Evolutionary conservation across 2,797 vertebrate genomes (phyloP).

Genomic region (Bovichtus variegatus): DNA sequence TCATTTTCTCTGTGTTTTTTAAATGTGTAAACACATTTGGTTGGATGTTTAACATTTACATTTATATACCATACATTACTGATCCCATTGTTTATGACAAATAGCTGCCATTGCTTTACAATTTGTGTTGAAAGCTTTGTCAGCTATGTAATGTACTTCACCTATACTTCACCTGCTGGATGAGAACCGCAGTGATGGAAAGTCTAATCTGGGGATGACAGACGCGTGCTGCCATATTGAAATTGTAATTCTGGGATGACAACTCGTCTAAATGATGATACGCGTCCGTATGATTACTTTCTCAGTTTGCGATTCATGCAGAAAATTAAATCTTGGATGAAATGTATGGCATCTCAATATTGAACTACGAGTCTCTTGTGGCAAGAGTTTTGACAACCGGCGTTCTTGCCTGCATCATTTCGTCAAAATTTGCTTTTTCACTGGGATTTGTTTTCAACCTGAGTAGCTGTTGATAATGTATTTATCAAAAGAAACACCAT

Average conservation of each 20-base stretch:
- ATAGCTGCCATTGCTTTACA: background rate
- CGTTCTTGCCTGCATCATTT: constrained; percentile 10
- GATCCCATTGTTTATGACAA: constrained; percentile 12
- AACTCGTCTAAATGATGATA: constrained; percentile 64
- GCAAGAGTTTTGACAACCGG: constrained; percentile 42
- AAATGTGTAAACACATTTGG: constrained; percentile 17
- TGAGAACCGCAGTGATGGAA: constrained; percentile 28
- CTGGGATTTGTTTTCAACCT: constrained; percentile 41
- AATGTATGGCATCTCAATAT: constrained; percentile 47
- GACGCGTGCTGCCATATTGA: constrained; percentile 60
- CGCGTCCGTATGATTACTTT: constrained; percentile 63
- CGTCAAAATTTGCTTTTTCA: constrained; percentile 19
- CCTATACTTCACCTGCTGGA: constrained; percentile 44
- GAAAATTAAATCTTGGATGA: constrained; percentile 72
- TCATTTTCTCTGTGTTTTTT: constrained; percentile 25
- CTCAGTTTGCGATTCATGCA: constrained; percentile 58
- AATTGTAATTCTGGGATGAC: constrained; percentile 65
- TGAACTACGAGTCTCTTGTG: constrained; percentile 35
- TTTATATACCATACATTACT: background rate
- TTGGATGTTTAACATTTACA: constrained; percentile 15
- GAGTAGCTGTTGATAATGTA: constrained; percentile 40
- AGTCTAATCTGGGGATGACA: constrained; percentile 65
- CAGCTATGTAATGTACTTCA: constrained; percentile 31
- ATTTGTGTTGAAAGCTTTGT: constrained; percentile 28
- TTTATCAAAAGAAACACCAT: constrained; percentile 34